A percentile compares a stretch with the other conserved stretches of the same genome.
phyloP scores from a whole-genome alignment of 2,113 vertebrate genomes.

The Macrotis lagotis region DNA sequence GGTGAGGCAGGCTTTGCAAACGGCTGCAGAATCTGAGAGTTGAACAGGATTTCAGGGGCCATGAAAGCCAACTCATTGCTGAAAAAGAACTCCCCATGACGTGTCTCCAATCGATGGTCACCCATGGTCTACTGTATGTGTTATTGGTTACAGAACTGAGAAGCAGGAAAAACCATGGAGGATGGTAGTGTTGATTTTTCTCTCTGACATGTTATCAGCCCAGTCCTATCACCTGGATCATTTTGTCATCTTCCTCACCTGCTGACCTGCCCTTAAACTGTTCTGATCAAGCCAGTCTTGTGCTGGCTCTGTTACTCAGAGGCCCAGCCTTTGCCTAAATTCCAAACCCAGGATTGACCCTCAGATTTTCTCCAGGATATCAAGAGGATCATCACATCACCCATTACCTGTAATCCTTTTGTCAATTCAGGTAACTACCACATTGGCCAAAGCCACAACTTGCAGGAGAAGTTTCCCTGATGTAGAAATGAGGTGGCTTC shows the following conservation, averaged over 20 bases:
- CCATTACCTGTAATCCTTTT: not conserved
- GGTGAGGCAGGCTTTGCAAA: not conserved
- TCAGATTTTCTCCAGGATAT: not conserved
- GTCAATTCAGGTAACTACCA: not conserved
- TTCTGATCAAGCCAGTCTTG: not conserved
- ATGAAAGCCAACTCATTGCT: too few relatives aligned
- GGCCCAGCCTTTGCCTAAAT: not conserved
- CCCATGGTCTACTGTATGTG: not conserved
- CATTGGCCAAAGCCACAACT: not conserved
- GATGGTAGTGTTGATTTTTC: too few relatives aligned
- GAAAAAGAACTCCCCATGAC: not conserved
- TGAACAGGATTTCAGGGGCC: not conserved
- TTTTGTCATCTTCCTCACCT: not conserved
- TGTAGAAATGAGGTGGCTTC: not conserved
- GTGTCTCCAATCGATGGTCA: not conserved
- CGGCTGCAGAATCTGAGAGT: not conserved
- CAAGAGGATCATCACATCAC: not conserved
- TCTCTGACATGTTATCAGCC: too few relatives aligned
- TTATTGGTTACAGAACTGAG: not conserved
- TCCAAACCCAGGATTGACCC: not conserved
- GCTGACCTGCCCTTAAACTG: not conserved
- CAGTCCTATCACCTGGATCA: too few relatives aligned
- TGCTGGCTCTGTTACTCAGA: not conserved
- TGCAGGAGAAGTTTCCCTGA: not conserved
- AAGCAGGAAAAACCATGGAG: accelerated